Evolutionary conservation across 2,888 invertebrate genomes (phyloP).

Genomic region (Tanypteryx hageni): DNA sequence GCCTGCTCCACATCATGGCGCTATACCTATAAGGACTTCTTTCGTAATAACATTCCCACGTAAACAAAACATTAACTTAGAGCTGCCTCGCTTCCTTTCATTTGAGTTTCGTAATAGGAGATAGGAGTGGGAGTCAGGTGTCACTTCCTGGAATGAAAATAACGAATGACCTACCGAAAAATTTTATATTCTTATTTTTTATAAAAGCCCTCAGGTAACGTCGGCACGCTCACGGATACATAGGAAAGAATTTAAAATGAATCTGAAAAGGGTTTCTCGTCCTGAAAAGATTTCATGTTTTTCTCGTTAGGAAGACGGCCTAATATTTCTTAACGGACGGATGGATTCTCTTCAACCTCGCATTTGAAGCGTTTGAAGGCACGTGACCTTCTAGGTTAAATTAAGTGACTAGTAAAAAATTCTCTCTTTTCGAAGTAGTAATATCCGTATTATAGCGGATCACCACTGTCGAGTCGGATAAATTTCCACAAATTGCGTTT

Average conservation of each 20-base stretch:
- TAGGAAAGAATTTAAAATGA: neutral
- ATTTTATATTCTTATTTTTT: neutral
- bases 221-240: neutral
- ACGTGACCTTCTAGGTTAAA: neutral
- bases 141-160: neutral
- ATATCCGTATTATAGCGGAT: neutral
- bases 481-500: too few relatives aligned
- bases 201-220: neutral
- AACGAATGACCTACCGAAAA: neutral
- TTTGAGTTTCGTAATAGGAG: neutral
- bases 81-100: neutral
- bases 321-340: neutral
- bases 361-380: neutral
- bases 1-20: too few relatives aligned
- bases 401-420: neutral
- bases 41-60: neutral
- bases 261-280: neutral
- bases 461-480: too few relatives aligned
- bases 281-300: neutral
- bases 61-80: constrained; percentile 21
- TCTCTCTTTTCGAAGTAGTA: neutral
- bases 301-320: neutral
- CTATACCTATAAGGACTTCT: too few relatives aligned
- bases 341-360: neutral
- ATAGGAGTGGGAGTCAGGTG: neutral